Base-by-base conservation (phyloP, 2,113 vertebrate genomes). In the Felis chaus region DNA sequence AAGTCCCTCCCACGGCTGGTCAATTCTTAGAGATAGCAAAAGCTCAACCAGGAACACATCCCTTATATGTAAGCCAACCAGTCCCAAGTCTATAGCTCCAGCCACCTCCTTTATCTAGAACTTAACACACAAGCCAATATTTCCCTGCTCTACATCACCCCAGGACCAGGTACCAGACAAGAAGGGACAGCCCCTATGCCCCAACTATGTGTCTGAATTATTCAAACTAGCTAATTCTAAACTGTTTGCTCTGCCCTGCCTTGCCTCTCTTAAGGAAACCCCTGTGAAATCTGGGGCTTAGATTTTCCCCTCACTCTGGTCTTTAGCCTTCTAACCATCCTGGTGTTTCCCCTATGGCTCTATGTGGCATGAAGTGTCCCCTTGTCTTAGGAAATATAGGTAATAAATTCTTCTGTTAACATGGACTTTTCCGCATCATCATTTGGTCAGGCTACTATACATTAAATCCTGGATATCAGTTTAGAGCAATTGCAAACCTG, bases 161-260 rank as follows among this genome's bases (percentile, higher is more conserved):
- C 36, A 80, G 50, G 33, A 19, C 50, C 18, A 41, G 65, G 19
- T 23, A 31, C 5, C 21, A 53, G 41, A 71, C 29, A 74, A 50
- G 0, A 16, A 53, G 21, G n/a, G 53, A 33, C 23, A 50, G 31
- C 7, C 4, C n/a, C 23, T 31, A 0, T 25, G 23, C 27, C n/a
- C 6, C 76, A 82, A 53, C 16, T 31, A 16, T 45, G 13, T 48
- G 7, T 31, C 19, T 0, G 45, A 74, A 55, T 66, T 39, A 23
- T 36, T 88, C 16, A 81, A 33, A 45, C 2, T 68, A 36, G 8
- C 36, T 39, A 36, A 2, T 69, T 10, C 76, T 92, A 45, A 63
- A 27, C 27, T 31, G 45, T 57, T 36, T 13, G 48, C 9, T 48
- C 48, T 88, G 55, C 4, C 18, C 31, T 87, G 8, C 16, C 68